Conservation (phyloP, 2,888 invertebrate species). For the Drosophila parthenogenetica region DNA sequence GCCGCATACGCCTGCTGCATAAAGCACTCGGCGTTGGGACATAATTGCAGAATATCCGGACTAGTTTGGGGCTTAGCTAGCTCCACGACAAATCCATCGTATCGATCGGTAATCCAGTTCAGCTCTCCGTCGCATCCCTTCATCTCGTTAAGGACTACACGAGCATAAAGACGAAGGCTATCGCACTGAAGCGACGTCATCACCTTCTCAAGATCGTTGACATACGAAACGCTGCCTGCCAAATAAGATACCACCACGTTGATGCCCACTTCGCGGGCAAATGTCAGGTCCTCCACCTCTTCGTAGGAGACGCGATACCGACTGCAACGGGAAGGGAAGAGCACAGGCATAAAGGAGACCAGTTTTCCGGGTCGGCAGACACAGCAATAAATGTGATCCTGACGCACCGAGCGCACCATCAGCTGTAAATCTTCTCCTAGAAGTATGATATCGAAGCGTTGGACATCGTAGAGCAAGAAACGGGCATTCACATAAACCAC, state of each 20-base stretch:
- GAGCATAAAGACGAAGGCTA: conserved; percentile 70
- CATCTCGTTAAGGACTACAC: conserved; percentile 71
- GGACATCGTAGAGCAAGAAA: conserved; percentile 70
- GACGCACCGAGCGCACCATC: conserved; percentile 43
- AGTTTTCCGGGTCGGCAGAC: conserved; percentile 72
- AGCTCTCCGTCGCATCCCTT: conserved; percentile 57
- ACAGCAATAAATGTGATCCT: conserved; percentile 57
- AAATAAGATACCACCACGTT: conserved; percentile 73
- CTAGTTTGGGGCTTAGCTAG: conserved; percentile 34
- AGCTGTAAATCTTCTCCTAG: conserved; percentile 78
- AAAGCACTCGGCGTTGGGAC: conserved; percentile 64
- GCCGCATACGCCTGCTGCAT: conserved; percentile 56
- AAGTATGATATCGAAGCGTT: conserved; percentile 73
- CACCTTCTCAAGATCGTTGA: conserved; percentile 56
- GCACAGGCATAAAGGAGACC: conserved; percentile 68
- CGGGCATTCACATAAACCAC: conserved; percentile 79
- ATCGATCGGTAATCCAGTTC: conserved; percentile 69
- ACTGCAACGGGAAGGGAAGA: conserved; percentile 71
- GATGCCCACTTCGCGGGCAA: conserved; percentile 78
- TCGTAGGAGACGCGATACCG: conserved; percentile 75
- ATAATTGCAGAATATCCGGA: conserved; percentile 68
- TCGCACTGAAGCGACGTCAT: conserved; percentile 64
- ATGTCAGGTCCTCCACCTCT: conserved; percentile 82
- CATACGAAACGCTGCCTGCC: conserved; percentile 59
- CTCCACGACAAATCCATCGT: conserved; percentile 79